phyloP scores from a whole-genome alignment of 1,140 invertebrate genomes.

The Tenebrio molitor region DNA sequence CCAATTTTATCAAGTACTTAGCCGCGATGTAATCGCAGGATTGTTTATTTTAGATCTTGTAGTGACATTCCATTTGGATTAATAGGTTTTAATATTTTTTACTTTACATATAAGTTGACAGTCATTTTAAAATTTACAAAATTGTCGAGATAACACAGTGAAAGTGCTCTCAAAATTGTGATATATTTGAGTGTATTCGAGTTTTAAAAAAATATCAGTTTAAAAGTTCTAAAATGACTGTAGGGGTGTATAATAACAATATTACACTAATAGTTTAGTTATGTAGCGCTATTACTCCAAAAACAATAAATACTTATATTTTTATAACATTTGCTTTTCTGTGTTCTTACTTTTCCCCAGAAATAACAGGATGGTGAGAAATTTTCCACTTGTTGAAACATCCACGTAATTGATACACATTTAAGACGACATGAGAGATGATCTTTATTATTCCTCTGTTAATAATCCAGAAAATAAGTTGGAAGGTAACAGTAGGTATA shows the following conservation, averaged over 20 bases:
- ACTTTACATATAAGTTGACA: constrained; percentile 1
- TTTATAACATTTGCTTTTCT: constrained; percentile 49
- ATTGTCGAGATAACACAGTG: too few species aligned
- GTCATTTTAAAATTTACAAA: constrained; percentile 16
- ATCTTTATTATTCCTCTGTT: too few species aligned
- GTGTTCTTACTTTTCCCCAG: constrained; percentile 46
- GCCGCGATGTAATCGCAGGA: background rate
- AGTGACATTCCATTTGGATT: constrained; percentile 12
- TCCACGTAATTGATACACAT: constrained; percentile 1
- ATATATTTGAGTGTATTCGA: constrained; percentile 11
- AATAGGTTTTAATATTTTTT: background rate
- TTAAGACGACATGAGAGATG: background rate
- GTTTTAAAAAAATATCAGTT: background rate
- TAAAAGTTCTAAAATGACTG: constrained; percentile 13
- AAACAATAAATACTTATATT: constrained; percentile 46
- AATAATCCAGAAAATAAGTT: too few species aligned
- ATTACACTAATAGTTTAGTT: background rate
- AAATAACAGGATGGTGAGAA: constrained; percentile 25
- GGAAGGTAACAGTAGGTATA: too few species aligned
- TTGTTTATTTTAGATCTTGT: constrained; percentile 15
- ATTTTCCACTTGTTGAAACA: constrained; percentile 45
- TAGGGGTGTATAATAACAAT: constrained; percentile 8
- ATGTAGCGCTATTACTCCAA: constrained; percentile 19
- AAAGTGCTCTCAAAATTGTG: too few species aligned
- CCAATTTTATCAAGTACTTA: constrained; percentile 17